Evolutionary conservation across 2,113 vertebrate genomes (phyloP).

Genomic region (Ageneiosus marmoratus): DNA sequence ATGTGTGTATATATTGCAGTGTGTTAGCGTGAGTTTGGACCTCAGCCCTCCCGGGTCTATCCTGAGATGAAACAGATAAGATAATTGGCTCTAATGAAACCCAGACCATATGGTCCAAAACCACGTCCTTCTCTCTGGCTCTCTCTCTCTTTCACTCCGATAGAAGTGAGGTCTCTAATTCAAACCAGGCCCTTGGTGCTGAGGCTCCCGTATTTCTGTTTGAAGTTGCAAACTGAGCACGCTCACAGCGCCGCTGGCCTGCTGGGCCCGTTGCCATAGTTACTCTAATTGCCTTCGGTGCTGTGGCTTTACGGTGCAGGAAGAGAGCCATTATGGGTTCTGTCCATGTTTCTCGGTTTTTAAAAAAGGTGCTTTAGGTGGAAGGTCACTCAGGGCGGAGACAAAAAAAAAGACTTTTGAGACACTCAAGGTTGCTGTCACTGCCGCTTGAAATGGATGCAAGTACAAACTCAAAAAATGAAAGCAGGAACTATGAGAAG

Average conservation of each 20-base stretch:
- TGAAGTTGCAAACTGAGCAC: conserved; percentile 43
- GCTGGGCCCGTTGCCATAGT: conserved; percentile 45
- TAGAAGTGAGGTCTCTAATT: conserved; percentile 66
- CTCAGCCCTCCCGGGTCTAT: conserved; percentile 80
- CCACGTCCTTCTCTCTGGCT: conserved; percentile 63
- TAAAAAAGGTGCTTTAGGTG: conserved; percentile 32
- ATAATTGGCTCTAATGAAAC: conserved; percentile 99
- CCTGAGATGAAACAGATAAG: conserved; percentile 98
- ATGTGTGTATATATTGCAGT: conserved; percentile 68
- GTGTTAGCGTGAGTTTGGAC: conserved; percentile 51
- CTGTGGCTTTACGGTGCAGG: conserved; percentile 52
- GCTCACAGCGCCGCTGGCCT: conserved; percentile 39
- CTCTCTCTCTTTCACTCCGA: conserved; percentile 57
- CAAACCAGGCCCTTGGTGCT: conserved; percentile 65
- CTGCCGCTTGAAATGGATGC: not conserved
- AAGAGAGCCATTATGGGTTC: conserved; percentile 53
- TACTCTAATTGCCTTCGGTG: conserved; percentile 48
- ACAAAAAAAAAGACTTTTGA: conserved; percentile 51
- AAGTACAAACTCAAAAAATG: conserved; percentile 1
- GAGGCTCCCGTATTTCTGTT: conserved; percentile 48
- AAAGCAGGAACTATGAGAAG: conserved; percentile 2
- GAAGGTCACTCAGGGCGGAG: conserved; percentile 41
- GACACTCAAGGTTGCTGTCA: conserved; percentile 54
- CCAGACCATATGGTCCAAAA: conserved; percentile 80
- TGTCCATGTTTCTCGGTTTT: conserved; percentile 43